Percentiles rank a stretch among this genome's conserved stretches.
phyloP scores from a whole-genome alignment of 2,888 invertebrate genomes.

The Drosophila trichaetosa region DNA sequence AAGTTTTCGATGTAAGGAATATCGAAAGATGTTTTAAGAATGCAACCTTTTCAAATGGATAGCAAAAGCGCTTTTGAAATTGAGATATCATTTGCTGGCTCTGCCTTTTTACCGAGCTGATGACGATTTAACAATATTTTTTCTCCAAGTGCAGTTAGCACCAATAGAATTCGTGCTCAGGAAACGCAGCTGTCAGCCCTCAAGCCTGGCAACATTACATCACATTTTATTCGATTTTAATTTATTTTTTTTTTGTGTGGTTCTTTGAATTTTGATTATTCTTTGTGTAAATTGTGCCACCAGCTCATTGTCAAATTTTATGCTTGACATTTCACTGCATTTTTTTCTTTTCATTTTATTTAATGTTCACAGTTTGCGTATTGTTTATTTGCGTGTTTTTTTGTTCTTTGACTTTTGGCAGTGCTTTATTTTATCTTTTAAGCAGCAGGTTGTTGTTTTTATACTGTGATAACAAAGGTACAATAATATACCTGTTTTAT shows the following conservation, averaged over 20 bases:
- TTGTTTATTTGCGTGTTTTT: conserved; percentile 11
- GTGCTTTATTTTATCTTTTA: conserved; percentile 32
- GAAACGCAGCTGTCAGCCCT: conserved; percentile 17
- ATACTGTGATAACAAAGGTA: conserved; percentile 1
- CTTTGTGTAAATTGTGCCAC: conserved; percentile 8
- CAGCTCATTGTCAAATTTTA: conserved; percentile 32
- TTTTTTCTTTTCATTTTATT: conserved; percentile 44
- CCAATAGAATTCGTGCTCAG: conserved; percentile 23
- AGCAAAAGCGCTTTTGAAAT: not conserved
- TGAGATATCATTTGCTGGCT: not conserved
- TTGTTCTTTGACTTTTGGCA: conserved; percentile 29
- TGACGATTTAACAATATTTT: not conserved
- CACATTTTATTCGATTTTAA: conserved; percentile 58
- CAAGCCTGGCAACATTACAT: conserved; percentile 25
- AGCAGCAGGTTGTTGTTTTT: conserved; percentile 13
- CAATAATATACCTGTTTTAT: not conserved
- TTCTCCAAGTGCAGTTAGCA: conserved; percentile 4
- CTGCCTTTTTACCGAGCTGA: not conserved
- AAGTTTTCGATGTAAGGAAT: not conserved
- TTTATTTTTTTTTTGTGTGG: conserved; percentile 39
- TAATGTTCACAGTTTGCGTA: conserved; percentile 32
- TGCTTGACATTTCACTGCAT: conserved; percentile 60
- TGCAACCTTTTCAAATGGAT: not conserved
- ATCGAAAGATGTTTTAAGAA: not conserved
- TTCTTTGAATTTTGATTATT: conserved; percentile 5